Percentiles rank a stretch among this genome's conserved stretches.
Evolutionary conservation across 2,113 vertebrate genomes (phyloP).

Genomic region (Mohoua ochrocephala): DNA sequence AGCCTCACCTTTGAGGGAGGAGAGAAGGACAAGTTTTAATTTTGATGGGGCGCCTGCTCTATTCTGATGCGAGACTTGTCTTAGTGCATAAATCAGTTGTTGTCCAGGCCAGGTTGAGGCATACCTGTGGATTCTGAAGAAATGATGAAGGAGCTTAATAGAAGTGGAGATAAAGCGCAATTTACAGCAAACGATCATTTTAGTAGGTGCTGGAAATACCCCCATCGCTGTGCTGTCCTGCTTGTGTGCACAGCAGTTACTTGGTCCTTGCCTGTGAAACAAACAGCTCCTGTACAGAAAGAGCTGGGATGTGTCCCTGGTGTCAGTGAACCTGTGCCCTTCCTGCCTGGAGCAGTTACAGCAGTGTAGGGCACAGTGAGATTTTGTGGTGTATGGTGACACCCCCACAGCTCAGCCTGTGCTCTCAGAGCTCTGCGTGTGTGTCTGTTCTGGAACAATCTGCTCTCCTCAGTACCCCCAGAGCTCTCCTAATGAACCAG

Average conservation of each 20-base stretch:
- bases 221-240: neutral
- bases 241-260: neutral
- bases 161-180: neutral
- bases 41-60: neutral
- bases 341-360: neutral
- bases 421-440: neutral
- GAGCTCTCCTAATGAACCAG: neutral
- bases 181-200: neutral
- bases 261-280: neutral
- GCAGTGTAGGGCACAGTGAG: rapidly evolving
- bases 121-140: neutral
- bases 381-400: neutral
- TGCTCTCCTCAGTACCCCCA: neutral
- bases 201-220: neutral
- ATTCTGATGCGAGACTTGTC: neutral
- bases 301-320: neutral
- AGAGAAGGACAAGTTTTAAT: neutral
- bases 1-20: neutral
- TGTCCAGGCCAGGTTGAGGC: neutral
- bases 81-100: neutral
- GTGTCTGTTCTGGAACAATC: neutral
- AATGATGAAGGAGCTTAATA: neutral
- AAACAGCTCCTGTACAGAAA: neutral
- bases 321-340: neutral
- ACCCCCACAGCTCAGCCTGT: neutral